Evolutionary conservation across 2,797 vertebrate genomes (phyloP), one percentile per base, ranked within the genome.

Genomic region (Nannoperca obscura): DNA sequence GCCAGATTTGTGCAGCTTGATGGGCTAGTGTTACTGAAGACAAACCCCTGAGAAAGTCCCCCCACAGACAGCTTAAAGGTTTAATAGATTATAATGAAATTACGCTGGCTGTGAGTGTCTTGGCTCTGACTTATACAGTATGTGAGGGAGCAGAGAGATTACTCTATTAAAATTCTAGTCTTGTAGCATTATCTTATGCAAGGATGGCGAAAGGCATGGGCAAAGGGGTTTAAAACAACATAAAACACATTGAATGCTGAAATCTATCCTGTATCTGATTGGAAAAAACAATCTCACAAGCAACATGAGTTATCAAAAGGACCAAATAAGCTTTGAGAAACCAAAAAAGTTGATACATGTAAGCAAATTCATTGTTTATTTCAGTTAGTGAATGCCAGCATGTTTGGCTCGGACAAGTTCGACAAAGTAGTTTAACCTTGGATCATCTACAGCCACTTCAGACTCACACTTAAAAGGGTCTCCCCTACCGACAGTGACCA

Each of bases 1-100:
- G 67, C 14, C 34, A 69, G 67, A 79, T 78, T 40, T 71, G 66
- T 67, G 78, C 65, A 71, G 78, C 63, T 73, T 72, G 58, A 77
- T 73, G 73, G 54, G 70, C 57, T 85, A 70, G 69, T 71, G 73
- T 88, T 91, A 87, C 87, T 85, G 74, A 81, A 66, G 68, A 76
- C 71, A 76, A 73, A 55, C 63, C 63, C 84, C 71, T 61, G 72
- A 91, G 86, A 88, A 88, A 83, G 81, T 75, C 78, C 69, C 58
- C 70, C 49, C 55, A 46, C 78, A 75, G 78, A 74, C 74, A 73
- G 79, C 66, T 86, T 80, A 59, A 81, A 77, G 71, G 59, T 83
- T 90, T 86, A 88, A 89, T 82, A 90, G 82, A 79, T 85, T 61
- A 60, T 85, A 89, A 91, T 87, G 76, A 81, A 87, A 91, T 90